Percentiles rank a stretch among this genome's conserved stretches.
Evolutionary conservation across 1,140 invertebrate species (phyloP).

Genomic region (Drosophila ercepeae): DNA sequence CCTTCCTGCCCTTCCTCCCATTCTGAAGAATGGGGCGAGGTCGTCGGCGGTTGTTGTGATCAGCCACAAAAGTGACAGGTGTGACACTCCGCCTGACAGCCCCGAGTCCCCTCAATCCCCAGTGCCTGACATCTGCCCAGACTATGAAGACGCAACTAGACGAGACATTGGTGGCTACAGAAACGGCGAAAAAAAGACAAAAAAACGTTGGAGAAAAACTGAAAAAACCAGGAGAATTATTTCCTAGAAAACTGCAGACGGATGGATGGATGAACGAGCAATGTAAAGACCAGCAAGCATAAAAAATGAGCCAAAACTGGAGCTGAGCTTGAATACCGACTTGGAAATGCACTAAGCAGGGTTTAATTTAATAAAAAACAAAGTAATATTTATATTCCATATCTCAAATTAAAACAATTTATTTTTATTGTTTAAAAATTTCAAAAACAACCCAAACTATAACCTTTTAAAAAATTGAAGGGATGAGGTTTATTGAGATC

Average conservation of each 20-base stretch:
- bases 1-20: not conserved
- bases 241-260: constrained; percentile 67
- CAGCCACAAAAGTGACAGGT: constrained; percentile 80
- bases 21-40: constrained; percentile 34
- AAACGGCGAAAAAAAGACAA: constrained; percentile 41
- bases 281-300: constrained; percentile 30
- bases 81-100: constrained; percentile 69
- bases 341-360: constrained; percentile 25
- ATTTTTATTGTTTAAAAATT: too few species aligned
- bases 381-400: too few species aligned
- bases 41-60: constrained; percentile 75
- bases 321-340: not conserved
- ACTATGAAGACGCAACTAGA: constrained; percentile 74
- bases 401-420: too few species aligned
- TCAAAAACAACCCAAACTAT: too few species aligned
- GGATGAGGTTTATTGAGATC: too few species aligned
- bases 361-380: not conserved
- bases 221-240: constrained; percentile 57
- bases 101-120: constrained; percentile 6
- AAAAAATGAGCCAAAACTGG: constrained; percentile 17
- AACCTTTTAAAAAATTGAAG: too few species aligned
- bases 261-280: constrained; percentile 53
- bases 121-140: constrained; percentile 17
- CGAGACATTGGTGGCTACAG: constrained; percentile 49
- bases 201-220: constrained; percentile 29